Percentiles rank a stretch among this genome's conserved stretches.
These are phyloP conservation scores for Macrobrachium rosenbergii DNA, from an alignment of 1,140 invertebrate genomes.

Conservation along the genomic window DNA sequence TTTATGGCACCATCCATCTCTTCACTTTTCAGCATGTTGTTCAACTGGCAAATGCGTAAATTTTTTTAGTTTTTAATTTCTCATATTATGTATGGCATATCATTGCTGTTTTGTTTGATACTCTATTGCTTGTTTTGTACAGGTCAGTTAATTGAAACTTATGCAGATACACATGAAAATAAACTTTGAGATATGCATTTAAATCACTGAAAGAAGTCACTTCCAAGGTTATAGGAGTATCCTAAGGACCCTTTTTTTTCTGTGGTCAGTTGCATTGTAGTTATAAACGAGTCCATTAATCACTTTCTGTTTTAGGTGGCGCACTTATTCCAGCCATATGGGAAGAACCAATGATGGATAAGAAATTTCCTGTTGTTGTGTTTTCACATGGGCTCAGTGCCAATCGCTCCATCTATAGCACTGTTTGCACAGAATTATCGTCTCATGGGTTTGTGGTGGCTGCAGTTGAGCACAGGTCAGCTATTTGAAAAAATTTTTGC, in stretches of 20 bases:
- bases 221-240: no score
- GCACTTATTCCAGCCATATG: conserved; percentile 42
- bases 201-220: no score
- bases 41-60: conserved; percentile 55
- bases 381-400: conserved; percentile 54
- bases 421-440: conserved; percentile 44
- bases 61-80: not conserved
- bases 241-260: no score
- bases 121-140: no score
- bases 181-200: no score
- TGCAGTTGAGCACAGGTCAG: conserved; percentile 54
- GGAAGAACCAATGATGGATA: conserved; percentile 26
- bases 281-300: no score
- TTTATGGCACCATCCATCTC: conserved; percentile 58
- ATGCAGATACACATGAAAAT: no score
- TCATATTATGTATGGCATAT: no score
- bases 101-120: no score
- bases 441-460: conserved; percentile 55
- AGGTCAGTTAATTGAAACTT: no score
- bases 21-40: conserved; percentile 51
- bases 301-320: not conserved
- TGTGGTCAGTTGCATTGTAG: no score
- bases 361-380: conserved; percentile 37
- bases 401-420: conserved; percentile 55
- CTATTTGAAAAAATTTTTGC: not conserved